Base-by-base conservation (phyloP, 2,888 invertebrate species). In the Oconnorella tubifera region DNA sequence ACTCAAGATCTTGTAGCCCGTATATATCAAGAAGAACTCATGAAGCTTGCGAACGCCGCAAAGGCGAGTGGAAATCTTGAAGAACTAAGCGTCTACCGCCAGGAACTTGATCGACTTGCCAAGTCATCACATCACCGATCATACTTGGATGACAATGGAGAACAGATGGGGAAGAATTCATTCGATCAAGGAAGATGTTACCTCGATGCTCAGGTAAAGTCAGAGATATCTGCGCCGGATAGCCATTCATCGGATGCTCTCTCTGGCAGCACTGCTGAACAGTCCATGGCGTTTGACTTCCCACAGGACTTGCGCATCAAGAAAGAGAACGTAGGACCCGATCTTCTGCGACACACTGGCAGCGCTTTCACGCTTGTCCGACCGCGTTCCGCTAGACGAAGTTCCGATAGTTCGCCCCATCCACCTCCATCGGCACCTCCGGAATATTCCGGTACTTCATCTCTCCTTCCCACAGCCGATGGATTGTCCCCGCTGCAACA, bases 401-500 rank as follows among this genome's bases (percentile, higher is more conserved):
- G 59, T 25, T 84, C 92, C 72, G 76, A 75, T 61, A 91, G 91
- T 56, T 91, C 92, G 56, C 65, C 66, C 14, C 10, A 19, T 10
- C 53, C 53, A 6, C 25, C 53, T 27, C 53, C 25, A 4, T 6
- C 14, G 40, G 40, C 19, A 14, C 19, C 40, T 19, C 40, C 40
- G 19, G 40, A 6, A 4, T 10, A 10, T 25, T 6, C 10, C 14
- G 51, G 68, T 31, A 68, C 70, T 62, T 50, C 49, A 61, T 65
- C 28, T 55, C 56, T 48, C 25, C 84, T 92, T 72, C 75, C 92
- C 33, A 65, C 68, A 29, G 64, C 66, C 4, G 91, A 92, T 59
- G 77, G 76, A 10, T 92, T 94, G 28, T 94, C 94, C 78, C 97
- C 97, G 0, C 84, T 97, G 60, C 97, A 97, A 83, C 86, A 96